These are phyloP conservation scores for Synanthedon tipuliformis DNA, from an alignment of 2,888 invertebrate species.

Conservation along the genomic window DNA sequence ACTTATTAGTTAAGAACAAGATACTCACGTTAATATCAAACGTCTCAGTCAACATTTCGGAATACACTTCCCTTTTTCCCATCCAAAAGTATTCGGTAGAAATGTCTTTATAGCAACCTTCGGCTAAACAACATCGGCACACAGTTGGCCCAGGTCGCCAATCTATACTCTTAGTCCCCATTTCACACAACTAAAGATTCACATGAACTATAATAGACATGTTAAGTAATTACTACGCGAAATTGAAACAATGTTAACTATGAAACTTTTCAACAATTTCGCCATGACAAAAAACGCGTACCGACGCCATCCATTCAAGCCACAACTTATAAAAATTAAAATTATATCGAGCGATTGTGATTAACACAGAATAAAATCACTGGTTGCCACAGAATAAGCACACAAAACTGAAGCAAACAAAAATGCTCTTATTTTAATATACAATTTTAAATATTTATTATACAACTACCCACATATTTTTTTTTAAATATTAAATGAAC, in stretches of 20 bases:
- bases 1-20: not conserved
- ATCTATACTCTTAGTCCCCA: conserved; percentile 46
- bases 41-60: conserved; percentile 53
- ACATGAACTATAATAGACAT: not conserved
- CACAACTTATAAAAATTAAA: too few relatives aligned
- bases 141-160: conserved; percentile 50
- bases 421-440: too few relatives aligned
- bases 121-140: conserved; percentile 55
- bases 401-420: too few relatives aligned
- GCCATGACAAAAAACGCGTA: not conserved
- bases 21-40: conserved; percentile 47
- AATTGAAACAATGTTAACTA: not conserved
- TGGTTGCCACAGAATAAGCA: too few relatives aligned
- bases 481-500: too few relatives aligned
- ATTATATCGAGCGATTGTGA: too few relatives aligned
- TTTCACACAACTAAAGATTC: conserved; percentile 15
- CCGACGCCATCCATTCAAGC: not conserved
- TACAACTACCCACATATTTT: too few relatives aligned
- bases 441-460: too few relatives aligned
- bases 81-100: conserved; percentile 66
- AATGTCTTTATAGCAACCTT: conserved; percentile 63
- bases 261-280: not conserved
- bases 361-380: too few relatives aligned
- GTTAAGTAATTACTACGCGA: not conserved
- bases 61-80: conserved; percentile 60